Conservation (phyloP, 2,888 invertebrate genomes). For the Perizoma flavofasciatum region DNA sequence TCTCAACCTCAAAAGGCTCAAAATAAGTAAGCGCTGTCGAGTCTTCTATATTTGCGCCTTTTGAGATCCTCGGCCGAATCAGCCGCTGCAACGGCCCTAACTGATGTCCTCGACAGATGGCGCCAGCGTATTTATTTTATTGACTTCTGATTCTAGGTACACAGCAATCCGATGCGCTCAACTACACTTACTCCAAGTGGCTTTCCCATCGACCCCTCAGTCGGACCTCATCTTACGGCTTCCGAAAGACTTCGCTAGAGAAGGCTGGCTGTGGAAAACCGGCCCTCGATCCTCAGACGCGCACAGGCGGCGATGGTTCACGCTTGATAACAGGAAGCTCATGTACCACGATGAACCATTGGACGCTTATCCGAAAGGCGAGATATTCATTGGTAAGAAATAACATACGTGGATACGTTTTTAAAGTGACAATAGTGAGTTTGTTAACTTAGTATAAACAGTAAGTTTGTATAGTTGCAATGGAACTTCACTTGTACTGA, state of each 20-base stretch:
- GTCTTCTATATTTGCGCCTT: no score
- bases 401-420: not conserved
- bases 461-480: no score
- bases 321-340: conserved; percentile 93
- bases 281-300: conserved; percentile 92
- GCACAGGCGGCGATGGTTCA: conserved; percentile 94
- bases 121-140: no score
- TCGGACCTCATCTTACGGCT: conserved; percentile 88
- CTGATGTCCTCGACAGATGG: no score
- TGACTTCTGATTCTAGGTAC: conserved; percentile 74
- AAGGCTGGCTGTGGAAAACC: conserved; percentile 95
- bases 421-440: no score
- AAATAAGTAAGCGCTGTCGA: no score
- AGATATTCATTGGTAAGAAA: conserved; percentile 90
- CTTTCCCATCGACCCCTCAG: conserved; percentile 90
- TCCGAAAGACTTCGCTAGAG: conserved; percentile 92
- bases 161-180: conserved; percentile 93
- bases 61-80: no score
- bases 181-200: conserved; percentile 91
- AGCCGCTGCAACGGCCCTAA: no score
- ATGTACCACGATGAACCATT: conserved; percentile 96
- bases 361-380: conserved; percentile 95
- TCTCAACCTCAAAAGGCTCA: no score
- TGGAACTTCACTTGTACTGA: no score
- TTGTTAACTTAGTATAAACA: no score